Conservation (phyloP, 2,797 vertebrate genomes). For the Streptopelia turtur region DNA sequence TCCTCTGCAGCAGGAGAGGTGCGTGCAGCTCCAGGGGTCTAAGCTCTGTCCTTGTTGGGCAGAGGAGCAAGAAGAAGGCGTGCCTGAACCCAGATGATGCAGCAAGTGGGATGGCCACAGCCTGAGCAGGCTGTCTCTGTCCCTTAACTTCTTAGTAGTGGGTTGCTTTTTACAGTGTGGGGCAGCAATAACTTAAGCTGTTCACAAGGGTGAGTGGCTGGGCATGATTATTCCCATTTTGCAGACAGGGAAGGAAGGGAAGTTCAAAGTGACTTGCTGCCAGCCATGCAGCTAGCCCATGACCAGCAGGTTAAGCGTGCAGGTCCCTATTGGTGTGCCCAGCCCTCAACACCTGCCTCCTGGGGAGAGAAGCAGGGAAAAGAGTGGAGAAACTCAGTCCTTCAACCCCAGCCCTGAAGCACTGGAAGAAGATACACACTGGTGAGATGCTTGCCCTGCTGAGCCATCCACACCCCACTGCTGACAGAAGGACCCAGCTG, state of each 20-base stretch:
- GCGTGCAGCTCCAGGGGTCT: not conserved
- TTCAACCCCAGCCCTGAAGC: not conserved
- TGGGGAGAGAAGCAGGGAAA: not conserved
- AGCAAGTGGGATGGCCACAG: not conserved
- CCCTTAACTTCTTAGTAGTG: not conserved
- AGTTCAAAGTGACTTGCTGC: not conserved
- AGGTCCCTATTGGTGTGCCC: accelerated
- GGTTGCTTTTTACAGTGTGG: not conserved
- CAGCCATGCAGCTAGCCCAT: accelerated
- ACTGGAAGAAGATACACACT: not conserved
- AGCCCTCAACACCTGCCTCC: not conserved
- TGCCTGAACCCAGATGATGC: not conserved
- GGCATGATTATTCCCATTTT: not conserved
- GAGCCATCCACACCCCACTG: not conserved
- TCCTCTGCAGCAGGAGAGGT: not conserved
- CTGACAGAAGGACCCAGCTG: not conserved
- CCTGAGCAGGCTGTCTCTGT: not conserved
- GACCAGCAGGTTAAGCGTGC: accelerated
- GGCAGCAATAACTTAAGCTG: not conserved
- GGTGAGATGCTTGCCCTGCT: not conserved
- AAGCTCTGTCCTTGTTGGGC: not conserved
- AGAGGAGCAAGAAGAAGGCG: not conserved
- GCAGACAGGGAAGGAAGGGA: not conserved
- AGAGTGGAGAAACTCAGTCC: not conserved
- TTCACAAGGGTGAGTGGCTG: not conserved